Conservation (phyloP, 2,113 vertebrate genomes). For the Grantiella picta region DNA sequence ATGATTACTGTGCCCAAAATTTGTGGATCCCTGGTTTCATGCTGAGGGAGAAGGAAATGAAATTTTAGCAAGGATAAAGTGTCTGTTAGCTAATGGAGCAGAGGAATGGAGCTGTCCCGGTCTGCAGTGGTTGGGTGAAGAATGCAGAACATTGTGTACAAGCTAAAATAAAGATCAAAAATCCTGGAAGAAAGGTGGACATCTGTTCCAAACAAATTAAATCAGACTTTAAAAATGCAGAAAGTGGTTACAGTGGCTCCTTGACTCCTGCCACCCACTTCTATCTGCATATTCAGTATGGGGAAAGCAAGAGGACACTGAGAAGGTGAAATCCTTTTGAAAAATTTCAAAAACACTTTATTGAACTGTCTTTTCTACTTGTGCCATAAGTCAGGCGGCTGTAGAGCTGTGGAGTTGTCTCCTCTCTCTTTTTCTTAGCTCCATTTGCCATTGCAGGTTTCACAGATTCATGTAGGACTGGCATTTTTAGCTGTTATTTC, state of each 20-base stretch:
- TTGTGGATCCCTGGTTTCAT: not conserved
- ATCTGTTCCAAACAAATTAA: not conserved
- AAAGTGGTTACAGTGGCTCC: not conserved
- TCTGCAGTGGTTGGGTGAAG: not conserved
- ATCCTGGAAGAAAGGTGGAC: not conserved
- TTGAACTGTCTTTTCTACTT: not conserved
- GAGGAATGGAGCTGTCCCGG: not conserved
- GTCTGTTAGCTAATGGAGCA: not conserved
- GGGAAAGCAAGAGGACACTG: not conserved
- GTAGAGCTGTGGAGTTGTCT: not conserved
- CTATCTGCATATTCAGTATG: not conserved
- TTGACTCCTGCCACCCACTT: not conserved
- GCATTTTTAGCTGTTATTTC: not conserved
- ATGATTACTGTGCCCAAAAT: not conserved
- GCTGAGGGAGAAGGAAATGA: not conserved
- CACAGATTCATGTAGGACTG: not conserved
- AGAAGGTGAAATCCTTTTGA: not conserved
- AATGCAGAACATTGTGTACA: not conserved
- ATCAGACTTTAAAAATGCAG: not conserved
- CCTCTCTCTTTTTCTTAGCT: not conserved
- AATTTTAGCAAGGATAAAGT: not conserved
- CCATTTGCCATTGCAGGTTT: not conserved
- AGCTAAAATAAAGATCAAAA: not conserved
- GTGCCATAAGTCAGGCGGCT: not conserved
- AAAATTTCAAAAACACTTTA: not conserved